Evolutionary conservation across 2,797 vertebrate genomes (phyloP).

Genomic region (Pangasius mekongensis): DNA sequence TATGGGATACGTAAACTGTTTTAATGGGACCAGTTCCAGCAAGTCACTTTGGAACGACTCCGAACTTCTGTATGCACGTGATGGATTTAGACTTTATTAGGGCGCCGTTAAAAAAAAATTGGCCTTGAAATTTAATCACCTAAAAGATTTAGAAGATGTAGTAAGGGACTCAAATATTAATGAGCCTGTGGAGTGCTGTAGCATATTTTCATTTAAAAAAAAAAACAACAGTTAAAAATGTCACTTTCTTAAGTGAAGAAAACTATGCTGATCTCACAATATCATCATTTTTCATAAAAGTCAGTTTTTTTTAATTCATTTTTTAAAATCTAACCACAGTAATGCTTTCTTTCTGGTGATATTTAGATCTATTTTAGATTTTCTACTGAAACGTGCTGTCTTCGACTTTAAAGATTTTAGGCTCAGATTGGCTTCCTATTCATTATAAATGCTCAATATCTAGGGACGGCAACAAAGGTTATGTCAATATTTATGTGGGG

Average conservation of each 20-base stretch:
- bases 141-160: background rate
- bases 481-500: background rate
- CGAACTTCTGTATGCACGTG: background rate
- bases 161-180: background rate
- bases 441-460: background rate
- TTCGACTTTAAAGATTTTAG: background rate
- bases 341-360: background rate
- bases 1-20: background rate
- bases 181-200: background rate
- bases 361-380: background rate
- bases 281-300: background rate
- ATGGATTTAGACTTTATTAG: background rate
- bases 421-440: background rate
- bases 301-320: background rate
- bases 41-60: background rate
- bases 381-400: background rate
- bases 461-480: background rate
- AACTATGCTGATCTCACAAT: background rate
- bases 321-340: background rate
- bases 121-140: background rate
- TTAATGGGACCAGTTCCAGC: conserved; percentile 10
- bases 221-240: background rate
- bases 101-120: background rate
- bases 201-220: background rate
- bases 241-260: background rate